These are phyloP conservation scores for Galerucella calmariensis DNA, from an alignment of 2,888 invertebrate species.

Conservation along the genomic window DNA sequence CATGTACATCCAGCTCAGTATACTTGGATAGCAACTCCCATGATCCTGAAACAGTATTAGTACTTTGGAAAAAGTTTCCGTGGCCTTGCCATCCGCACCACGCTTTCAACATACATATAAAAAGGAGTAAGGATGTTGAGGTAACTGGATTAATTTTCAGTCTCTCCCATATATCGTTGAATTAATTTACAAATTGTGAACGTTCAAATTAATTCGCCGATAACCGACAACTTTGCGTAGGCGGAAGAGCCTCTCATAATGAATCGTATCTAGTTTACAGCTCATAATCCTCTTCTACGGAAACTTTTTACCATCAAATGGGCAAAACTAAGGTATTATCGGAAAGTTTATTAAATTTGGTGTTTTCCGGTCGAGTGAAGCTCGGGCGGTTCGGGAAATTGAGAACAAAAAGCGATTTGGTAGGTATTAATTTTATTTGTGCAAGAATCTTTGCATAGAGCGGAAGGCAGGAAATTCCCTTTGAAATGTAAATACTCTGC, in stretches of 20 bases:
- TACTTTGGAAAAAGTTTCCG: too few species aligned
- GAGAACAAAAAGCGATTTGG: constrained; percentile 37
- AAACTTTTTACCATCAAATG: neutral
- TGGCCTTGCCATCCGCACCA: too few species aligned
- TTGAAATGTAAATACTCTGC: constrained; percentile 42
- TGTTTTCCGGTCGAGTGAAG: constrained; percentile 17
- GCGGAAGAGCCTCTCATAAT: neutral
- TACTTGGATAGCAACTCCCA: too few species aligned
- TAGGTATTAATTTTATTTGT: constrained; percentile 44
- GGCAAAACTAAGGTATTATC: constrained; percentile 6
- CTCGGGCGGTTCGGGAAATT: constrained; percentile 25
- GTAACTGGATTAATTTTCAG: too few species aligned
- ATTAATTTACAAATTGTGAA: neutral
- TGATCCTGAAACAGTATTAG: too few species aligned
- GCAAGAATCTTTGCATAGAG: constrained; percentile 30
- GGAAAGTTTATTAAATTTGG: constrained; percentile 13
- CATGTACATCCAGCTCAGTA: too few species aligned
- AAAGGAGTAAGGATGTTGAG: too few species aligned
- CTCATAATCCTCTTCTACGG: neutral
- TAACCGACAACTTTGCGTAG: too few species aligned
- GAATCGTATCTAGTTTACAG: neutral
- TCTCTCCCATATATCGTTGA: neutral
- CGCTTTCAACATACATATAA: too few species aligned
- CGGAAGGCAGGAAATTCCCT: constrained; percentile 35
- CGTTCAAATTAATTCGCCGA: too few species aligned